Conservation (phyloP, 2,888 invertebrate species). For the Habroteleia sp. region DNA sequence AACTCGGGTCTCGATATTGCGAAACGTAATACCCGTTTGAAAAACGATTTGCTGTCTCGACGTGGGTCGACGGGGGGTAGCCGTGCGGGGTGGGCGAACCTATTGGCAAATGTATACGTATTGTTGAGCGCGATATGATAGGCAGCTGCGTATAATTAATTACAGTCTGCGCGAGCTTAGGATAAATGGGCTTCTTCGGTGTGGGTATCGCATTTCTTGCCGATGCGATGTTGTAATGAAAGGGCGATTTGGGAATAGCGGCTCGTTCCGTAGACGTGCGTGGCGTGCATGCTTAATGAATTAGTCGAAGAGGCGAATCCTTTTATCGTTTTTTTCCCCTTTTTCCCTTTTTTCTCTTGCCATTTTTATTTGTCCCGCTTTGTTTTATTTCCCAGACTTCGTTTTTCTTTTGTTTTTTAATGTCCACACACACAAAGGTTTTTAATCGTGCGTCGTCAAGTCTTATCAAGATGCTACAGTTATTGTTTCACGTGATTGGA, state of each 20-base stretch:
- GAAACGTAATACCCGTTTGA: constrained; percentile 53
- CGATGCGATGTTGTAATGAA: constrained; percentile 58
- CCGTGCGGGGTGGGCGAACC: constrained; percentile 4
- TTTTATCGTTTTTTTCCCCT: not conserved
- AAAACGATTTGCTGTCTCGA: constrained; percentile 42
- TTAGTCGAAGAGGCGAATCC: constrained; percentile 39
- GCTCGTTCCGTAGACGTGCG: constrained; percentile 39
- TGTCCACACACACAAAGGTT: not conserved
- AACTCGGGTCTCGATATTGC: constrained; percentile 49
- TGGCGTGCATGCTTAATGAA: constrained; percentile 55
- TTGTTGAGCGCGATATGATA: constrained; percentile 60
- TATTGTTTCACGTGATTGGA: constrained; percentile 31
- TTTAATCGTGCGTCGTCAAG: constrained; percentile 36
- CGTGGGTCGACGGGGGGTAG: constrained; percentile 22
- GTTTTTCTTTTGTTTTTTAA: no score
- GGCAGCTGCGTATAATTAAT: constrained; percentile 56
- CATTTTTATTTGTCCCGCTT: not conserved
- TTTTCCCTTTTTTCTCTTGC: not conserved
- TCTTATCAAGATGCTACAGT: constrained; percentile 39
- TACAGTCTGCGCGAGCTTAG: constrained; percentile 51
- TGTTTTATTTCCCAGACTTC: no score
- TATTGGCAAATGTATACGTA: constrained; percentile 38
- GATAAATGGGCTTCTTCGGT: constrained; percentile 44
- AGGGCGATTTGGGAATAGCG: constrained; percentile 59
- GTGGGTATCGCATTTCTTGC: constrained; percentile 55